Evolutionary conservation across 2,797 vertebrate species (phyloP).

Genomic region (Paedocypris micromegethes): DNA sequence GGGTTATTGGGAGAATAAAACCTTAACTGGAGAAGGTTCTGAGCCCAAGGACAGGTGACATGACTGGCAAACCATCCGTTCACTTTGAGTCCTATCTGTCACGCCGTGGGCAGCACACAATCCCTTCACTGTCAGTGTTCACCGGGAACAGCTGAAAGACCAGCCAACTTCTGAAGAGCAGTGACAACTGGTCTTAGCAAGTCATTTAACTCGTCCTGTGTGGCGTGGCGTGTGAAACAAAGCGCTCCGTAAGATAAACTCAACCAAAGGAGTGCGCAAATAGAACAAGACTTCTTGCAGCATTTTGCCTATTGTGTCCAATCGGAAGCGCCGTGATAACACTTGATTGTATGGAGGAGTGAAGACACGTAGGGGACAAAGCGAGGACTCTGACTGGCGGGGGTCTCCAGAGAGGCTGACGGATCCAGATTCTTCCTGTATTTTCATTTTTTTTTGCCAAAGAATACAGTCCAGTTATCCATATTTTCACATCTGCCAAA

Average conservation of each 20-base stretch:
- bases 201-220: slow-evolving; percentile 47
- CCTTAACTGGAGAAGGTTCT: slow-evolving; percentile 26
- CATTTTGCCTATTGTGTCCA: slow-evolving; percentile 10
- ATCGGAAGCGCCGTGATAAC: slow-evolving; percentile 14
- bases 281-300: slow-evolving; percentile 6
- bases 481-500: neutral
- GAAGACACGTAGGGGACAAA: neutral
- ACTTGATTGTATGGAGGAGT: neutral
- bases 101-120: slow-evolving; percentile 20
- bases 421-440: neutral
- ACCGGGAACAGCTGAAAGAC: neutral
- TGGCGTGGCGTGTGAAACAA: slow-evolving; percentile 28
- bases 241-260: slow-evolving; percentile 26
- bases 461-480: neutral
- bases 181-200: slow-evolving; percentile 32
- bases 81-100: slow-evolving; percentile 30
- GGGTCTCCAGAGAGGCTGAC: neutral
- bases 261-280: slow-evolving; percentile 19
- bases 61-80: slow-evolving; percentile 39
- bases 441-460: slow-evolving; percentile 9
- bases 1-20: slow-evolving; percentile 9
- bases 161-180: slow-evolving; percentile 18
- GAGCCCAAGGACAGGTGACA: slow-evolving; percentile 36
- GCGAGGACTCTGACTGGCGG: slow-evolving; percentile 1
- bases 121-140: slow-evolving; percentile 25